Evolutionary conservation across 1,140 invertebrate genomes (phyloP).

Genomic region (Atta colombica): DNA sequence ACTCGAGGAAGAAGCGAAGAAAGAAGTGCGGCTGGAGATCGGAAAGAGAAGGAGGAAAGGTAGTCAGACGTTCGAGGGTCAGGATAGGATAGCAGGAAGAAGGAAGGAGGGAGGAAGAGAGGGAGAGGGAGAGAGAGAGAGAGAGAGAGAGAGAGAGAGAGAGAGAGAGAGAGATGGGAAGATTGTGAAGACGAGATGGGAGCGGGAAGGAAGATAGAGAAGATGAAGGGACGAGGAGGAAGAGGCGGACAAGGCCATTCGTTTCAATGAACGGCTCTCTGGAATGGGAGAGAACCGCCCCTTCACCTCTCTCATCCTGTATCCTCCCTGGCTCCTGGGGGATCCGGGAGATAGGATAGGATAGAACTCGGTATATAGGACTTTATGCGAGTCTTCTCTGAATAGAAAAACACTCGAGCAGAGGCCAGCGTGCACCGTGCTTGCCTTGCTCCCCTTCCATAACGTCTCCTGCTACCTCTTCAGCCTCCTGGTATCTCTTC

Average conservation of each 20-base stretch:
- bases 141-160: slow-evolving; percentile 3
- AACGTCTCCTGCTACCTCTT: slow-evolving; percentile 44
- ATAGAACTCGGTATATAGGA: slow-evolving; percentile 79
- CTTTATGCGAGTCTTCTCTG: slow-evolving; percentile 81
- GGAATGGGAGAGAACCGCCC: slow-evolving; percentile 77
- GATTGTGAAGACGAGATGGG: slow-evolving; percentile 20
- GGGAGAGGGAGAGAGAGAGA: slow-evolving; percentile 22
- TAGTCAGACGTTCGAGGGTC: slow-evolving; percentile 52
- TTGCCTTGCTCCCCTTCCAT: slow-evolving; percentile 66
- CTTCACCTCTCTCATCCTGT: slow-evolving; percentile 69
- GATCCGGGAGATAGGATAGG: slow-evolving; percentile 77
- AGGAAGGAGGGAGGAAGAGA: slow-evolving; percentile 1
- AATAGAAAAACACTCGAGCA: slow-evolving; percentile 84
- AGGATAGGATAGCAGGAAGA: not conserved
- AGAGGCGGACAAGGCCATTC: slow-evolving; percentile 81
- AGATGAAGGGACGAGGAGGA: slow-evolving; percentile 72
- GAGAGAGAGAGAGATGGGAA: slow-evolving; percentile 15
- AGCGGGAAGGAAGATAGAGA: slow-evolving; percentile 27
- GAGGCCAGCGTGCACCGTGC: slow-evolving; percentile 71
- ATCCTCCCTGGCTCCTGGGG: slow-evolving; percentile 61
- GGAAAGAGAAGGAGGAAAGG: slow-evolving; percentile 42
- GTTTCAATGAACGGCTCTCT: slow-evolving; percentile 83
- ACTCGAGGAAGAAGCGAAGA: slow-evolving; percentile 51
- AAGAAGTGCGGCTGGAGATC: slow-evolving; percentile 46
- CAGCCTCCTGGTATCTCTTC: slow-evolving; percentile 48